Evolutionary conservation across 2,888 invertebrate genomes (phyloP).

Genomic region (Volucella bombylans): DNA sequence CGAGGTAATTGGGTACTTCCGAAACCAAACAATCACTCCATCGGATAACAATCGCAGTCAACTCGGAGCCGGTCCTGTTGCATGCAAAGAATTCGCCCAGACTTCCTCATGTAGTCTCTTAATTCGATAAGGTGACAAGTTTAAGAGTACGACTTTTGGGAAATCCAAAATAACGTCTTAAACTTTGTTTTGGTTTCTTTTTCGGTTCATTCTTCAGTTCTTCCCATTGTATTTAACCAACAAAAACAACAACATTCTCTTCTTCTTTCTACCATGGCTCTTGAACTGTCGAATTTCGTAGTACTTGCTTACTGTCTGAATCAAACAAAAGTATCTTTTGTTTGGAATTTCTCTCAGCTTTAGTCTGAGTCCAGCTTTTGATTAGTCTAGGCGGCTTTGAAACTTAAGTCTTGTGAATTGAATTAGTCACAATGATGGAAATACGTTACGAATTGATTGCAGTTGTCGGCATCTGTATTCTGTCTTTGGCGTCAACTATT

Average conservation of each 20-base stretch:
- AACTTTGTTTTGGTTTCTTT: conserved; percentile 11
- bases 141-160: conserved; percentile 41
- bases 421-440: conserved; percentile 31
- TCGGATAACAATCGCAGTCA: conserved; percentile 6
- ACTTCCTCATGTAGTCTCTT: conserved; percentile 11
- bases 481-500: conserved; percentile 5
- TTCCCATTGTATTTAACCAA: conserved; percentile 24
- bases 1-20: too few species aligned
- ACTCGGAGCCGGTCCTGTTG: conserved; percentile 2
- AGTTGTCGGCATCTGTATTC: conserved; percentile 25
- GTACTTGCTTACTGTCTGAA: neutral
- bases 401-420: neutral
- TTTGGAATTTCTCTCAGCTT: conserved; percentile 59
- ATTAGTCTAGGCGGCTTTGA: conserved; percentile 51
- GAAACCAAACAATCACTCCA: neutral
- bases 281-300: neutral
- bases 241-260: conserved; percentile 17
- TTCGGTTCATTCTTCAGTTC: neutral
- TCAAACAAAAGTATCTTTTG: conserved; percentile 32
- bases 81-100: conserved; percentile 8
- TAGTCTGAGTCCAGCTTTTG: conserved; percentile 64
- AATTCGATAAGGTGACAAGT: conserved; percentile 16
- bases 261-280: conserved; percentile 1
- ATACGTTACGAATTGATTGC: neutral
- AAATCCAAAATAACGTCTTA: conserved; percentile 17